Evolutionary conservation across 2,113 vertebrate genomes (phyloP), one percentile per base, ranked within the genome.

Genomic region (Pelecanus crispus): DNA sequence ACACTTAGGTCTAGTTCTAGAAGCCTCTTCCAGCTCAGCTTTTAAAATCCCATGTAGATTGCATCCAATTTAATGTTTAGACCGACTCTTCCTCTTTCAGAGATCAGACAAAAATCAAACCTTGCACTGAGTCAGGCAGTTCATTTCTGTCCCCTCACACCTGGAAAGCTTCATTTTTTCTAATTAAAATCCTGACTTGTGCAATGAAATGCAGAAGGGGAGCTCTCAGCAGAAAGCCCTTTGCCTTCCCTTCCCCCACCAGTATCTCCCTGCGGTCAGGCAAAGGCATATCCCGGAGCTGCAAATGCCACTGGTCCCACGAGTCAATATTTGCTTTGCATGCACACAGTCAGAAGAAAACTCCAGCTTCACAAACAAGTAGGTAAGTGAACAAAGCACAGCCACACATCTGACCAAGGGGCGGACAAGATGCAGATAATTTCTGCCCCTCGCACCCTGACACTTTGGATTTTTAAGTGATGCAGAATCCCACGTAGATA

Each of bases 321-420:
- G 13, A 96, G 96, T 98, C 95, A 98, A 92, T 98, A 97, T 98
- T 98, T 98, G 78, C 86, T 96, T 70, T 96, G 91, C 68, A 63
- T 5, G 2, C 38, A 83, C 2, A 34, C 49, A 86, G 53, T 34
- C 70, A 90, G 71, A 87, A 88, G 55, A 87, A 92, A 97, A 59
- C 88, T 66, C 40, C 50, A 79, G 61, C 85, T 83, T 79, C 63
- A 59, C 82, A 89, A 81, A 44, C 55, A 47, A 49, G 15, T 5
- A 44, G 4, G 0, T 31, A 63, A 42, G 11, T 5, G 58, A 96
- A 65, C 47, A 58, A 45, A 86, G 42, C 20, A 1, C 61, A 84
- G 80, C 24, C 68, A 61, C 45, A 56, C 40, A 47, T 61, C 61
- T 29, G 47, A 63, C 7, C 44, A 47, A 67, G 29, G 52, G 42